phyloP scores from a whole-genome alignment of 2,113 vertebrate genomes.

The Meleagris gallopavo region DNA sequence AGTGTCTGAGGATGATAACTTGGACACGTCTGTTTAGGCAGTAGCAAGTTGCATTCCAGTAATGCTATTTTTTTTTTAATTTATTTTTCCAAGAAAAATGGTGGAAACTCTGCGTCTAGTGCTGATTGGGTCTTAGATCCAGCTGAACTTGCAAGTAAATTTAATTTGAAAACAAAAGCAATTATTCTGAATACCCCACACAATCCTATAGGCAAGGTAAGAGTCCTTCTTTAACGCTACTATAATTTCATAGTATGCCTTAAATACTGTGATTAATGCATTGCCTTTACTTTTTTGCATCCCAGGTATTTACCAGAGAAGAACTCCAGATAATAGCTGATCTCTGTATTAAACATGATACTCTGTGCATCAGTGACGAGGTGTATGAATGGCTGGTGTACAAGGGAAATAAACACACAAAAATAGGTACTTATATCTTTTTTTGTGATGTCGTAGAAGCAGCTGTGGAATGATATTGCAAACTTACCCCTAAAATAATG shows the following conservation, averaged over 20 bases:
- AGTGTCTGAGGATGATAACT: not conserved
- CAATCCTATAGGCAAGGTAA: conserved; percentile 94
- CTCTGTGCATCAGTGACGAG: conserved; percentile 95
- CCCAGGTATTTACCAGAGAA: conserved; percentile 87
- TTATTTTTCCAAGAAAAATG: conserved; percentile 76
- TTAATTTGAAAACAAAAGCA: conserved; percentile 94
- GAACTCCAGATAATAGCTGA: conserved; percentile 92
- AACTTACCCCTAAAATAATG: not conserved
- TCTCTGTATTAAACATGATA: conserved; percentile 92
- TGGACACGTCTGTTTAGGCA: not conserved
- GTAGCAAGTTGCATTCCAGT: not conserved
- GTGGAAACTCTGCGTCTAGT: conserved; percentile 77
- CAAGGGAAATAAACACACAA: conserved; percentile 88
- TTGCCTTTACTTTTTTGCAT: conserved; percentile 19
- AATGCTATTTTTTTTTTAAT: not conserved
- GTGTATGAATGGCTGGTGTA: conserved; percentile 98
- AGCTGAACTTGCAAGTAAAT: conserved; percentile 91
- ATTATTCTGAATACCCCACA: conserved; percentile 96
- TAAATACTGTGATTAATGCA: not conserved
- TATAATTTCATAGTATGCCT: not conserved
- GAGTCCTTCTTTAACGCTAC: not conserved
- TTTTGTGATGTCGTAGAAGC: not conserved
- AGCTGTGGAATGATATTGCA: not conserved
- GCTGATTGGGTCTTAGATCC: conserved; percentile 90
- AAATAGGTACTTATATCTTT: conserved; percentile 86